These are phyloP conservation scores for Heterodera filipjevi DNA, from an alignment of 2,888 invertebrate species.

Conservation along the genomic window DNA sequence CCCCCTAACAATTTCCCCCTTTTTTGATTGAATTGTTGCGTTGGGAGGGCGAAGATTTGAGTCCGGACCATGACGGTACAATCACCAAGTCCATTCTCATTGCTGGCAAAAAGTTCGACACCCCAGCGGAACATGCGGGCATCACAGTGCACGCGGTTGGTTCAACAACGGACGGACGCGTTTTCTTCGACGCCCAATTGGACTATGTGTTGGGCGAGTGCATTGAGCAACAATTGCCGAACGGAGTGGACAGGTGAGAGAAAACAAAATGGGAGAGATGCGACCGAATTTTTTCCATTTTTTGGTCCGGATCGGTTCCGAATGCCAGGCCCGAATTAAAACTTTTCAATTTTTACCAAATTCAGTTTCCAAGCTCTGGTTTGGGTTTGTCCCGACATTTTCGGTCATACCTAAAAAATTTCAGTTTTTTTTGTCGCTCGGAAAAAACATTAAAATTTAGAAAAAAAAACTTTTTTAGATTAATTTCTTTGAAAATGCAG, in stretches of 20 bases:
- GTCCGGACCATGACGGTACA: slow-evolving; percentile 80
- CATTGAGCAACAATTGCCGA: slow-evolving; percentile 72
- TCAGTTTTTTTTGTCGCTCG: background rate
- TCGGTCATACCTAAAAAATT: too few relatives aligned
- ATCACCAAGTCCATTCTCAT: slow-evolving; percentile 75
- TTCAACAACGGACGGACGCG: slow-evolving; percentile 71
- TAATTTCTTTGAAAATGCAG: too few relatives aligned
- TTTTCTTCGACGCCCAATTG: slow-evolving; percentile 80
- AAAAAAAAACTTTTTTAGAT: too few relatives aligned
- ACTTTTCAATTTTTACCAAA: too few relatives aligned
- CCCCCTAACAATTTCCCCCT: too few relatives aligned
- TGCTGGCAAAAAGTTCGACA: slow-evolving; percentile 75
- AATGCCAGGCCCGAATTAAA: background rate
- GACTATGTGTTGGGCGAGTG: slow-evolving; percentile 86
- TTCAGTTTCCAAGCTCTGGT: too few relatives aligned
- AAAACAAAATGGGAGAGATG: background rate
- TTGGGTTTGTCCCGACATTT: too few relatives aligned
- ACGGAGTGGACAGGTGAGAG: slow-evolving; percentile 75
- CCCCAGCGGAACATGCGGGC: slow-evolving; percentile 81
- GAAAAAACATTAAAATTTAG: background rate
- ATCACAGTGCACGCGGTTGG: slow-evolving; percentile 79
- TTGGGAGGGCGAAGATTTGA: slow-evolving; percentile 77
- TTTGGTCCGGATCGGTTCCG: background rate
- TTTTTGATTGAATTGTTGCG: slow-evolving; percentile 73
- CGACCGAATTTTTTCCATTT: too few relatives aligned